Evolutionary conservation across 2,888 invertebrate genomes (phyloP).

Genomic region (Synanthedon formicaeformis): DNA sequence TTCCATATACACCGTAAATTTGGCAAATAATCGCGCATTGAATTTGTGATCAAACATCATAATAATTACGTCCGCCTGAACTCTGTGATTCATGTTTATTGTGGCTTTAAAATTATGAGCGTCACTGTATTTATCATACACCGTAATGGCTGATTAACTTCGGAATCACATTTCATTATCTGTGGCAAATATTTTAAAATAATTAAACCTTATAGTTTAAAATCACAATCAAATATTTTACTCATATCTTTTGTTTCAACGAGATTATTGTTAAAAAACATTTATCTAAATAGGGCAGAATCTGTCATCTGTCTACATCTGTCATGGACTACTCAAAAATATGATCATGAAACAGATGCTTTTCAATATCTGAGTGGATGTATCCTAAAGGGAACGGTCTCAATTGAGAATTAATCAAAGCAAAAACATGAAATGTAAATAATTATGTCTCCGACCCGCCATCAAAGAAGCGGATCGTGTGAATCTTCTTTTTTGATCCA

Average conservation of each 20-base stretch:
- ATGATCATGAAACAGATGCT: not conserved
- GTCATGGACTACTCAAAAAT: not conserved
- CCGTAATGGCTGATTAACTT: not conserved
- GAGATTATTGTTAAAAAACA: too few relatives aligned
- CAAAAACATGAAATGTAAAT: not conserved
- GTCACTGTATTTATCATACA: not conserved
- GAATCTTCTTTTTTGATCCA: constrained; percentile 10
- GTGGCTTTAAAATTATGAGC: not conserved
- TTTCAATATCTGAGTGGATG: not conserved
- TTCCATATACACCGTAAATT: not conserved
- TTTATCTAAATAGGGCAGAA: too few relatives aligned
- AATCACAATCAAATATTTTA: too few relatives aligned
- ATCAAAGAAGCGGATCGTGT: not conserved
- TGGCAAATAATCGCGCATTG: not conserved
- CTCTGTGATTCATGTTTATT: not conserved
- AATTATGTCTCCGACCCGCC: not conserved
- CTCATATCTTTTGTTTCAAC: too few relatives aligned
- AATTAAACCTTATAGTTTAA: not conserved
- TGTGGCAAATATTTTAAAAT: not conserved
- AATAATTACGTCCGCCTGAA: not conserved
- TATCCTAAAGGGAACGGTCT: not conserved
- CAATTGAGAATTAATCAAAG: not conserved
- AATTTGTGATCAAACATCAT: not conserved
- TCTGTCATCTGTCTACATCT: too few relatives aligned
- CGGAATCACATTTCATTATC: not conserved